phyloP scores from a whole-genome alignment of 1,140 invertebrate species.

The Anagrus nilaparvatae region DNA sequence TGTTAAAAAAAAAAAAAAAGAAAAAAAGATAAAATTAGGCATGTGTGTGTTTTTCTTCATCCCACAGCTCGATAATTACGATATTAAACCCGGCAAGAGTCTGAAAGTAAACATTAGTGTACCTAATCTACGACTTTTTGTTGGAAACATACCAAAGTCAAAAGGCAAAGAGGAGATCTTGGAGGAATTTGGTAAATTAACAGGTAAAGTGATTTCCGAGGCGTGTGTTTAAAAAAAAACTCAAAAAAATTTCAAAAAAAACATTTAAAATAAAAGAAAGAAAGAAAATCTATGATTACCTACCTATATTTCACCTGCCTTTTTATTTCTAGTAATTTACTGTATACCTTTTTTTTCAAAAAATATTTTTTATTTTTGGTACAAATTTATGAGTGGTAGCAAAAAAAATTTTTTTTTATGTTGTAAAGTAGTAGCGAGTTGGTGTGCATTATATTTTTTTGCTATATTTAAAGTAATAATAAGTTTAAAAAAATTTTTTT shows the following conservation, averaged over 20 bases:
- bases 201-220: constrained; percentile 86
- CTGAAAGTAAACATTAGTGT: constrained; percentile 99
- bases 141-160: constrained; percentile 99
- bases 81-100: constrained; percentile 98
- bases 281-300: too few relatives aligned
- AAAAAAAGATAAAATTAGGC: constrained; percentile 49
- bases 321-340: too few relatives aligned
- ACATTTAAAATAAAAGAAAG: too few relatives aligned
- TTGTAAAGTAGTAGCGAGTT: too few relatives aligned
- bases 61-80: constrained; percentile 98
- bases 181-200: constrained; percentile 99
- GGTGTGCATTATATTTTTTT: constrained; percentile 17
- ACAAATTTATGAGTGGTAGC: constrained; percentile 45
- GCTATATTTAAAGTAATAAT: too few relatives aligned
- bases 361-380: too few relatives aligned
- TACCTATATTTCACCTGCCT: constrained; percentile 18
- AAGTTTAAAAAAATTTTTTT: too few relatives aligned
- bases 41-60: constrained; percentile 57
- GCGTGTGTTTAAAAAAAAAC: constrained; percentile 45
- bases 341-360: constrained; percentile 38
- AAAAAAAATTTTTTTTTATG: too few relatives aligned
- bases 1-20: constrained; percentile 22
- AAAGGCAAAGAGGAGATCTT: constrained; percentile 99
- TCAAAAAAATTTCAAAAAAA: constrained; percentile 11
- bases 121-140: constrained; percentile 99